phyloP scores from a whole-genome alignment of 1,140 invertebrate species.

The Camponotus vicinus region DNA sequence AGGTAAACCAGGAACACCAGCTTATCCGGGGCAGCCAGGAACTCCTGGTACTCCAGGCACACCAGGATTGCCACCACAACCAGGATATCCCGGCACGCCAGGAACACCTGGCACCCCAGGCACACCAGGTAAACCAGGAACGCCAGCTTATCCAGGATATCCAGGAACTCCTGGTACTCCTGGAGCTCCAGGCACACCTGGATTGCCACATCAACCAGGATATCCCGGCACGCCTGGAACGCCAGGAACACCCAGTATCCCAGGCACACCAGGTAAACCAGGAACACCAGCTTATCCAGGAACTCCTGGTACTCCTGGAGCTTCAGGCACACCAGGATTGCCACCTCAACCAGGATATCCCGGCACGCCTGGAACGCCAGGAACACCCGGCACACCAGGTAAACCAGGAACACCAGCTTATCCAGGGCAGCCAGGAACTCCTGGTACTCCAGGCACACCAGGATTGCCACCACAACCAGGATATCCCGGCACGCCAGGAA shows the following conservation, averaged over 20 bases:
- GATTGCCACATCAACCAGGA: neutral
- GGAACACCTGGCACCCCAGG: neutral
- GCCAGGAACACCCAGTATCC: slow-evolving; percentile 85
- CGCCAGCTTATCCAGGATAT: neutral
- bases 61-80: neutral
- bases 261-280: slow-evolving; percentile 55
- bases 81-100: slow-evolving; percentile 74
- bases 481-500: slow-evolving; percentile 73
- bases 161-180: neutral
- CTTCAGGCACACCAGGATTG: too few relatives aligned
- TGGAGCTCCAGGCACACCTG: slow-evolving; percentile 40
- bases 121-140: slow-evolving; percentile 83
- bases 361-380: too few relatives aligned
- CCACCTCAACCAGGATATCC: too few relatives aligned
- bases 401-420: slow-evolving; percentile 49
- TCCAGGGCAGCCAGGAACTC: too few relatives aligned
- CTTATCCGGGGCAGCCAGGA: slow-evolving; percentile 61
- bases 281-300: slow-evolving; percentile 24
- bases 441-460: neutral
- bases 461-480: slow-evolving; percentile 19
- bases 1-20: slow-evolving; percentile 68
- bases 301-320: slow-evolving; percentile 75
- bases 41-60: slow-evolving; percentile 23
- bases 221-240: slow-evolving; percentile 81
- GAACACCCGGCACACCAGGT: slow-evolving; percentile 58